Evolutionary conservation across 2,113 vertebrate genomes (phyloP).

Genomic region (Antidorcas marsupialis): DNA sequence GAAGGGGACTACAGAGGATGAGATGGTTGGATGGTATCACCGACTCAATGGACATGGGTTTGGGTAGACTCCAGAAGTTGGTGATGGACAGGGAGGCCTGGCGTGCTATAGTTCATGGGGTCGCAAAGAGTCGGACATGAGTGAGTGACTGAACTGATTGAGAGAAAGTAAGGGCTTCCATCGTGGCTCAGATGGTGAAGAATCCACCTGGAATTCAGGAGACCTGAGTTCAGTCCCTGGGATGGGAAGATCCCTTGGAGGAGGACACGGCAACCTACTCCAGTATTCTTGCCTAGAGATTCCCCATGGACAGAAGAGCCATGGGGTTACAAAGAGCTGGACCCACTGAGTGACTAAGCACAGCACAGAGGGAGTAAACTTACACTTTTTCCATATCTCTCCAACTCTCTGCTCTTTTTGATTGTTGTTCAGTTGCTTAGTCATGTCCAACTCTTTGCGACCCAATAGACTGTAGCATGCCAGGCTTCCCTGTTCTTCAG

Average conservation of each 20-base stretch:
- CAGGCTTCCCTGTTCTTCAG: neutral
- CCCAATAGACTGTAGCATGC: neutral
- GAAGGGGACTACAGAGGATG: neutral
- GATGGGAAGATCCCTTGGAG: neutral
- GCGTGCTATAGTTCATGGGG: accelerated
- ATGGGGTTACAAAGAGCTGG: neutral
- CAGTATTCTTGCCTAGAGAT: neutral
- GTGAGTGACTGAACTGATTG: neutral
- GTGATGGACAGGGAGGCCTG: neutral
- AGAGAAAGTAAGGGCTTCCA: neutral
- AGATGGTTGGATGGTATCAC: neutral
- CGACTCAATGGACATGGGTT: neutral
- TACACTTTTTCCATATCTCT: neutral
- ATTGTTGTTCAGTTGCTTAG: neutral
- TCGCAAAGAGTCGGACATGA: accelerated
- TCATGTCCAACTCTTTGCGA: neutral
- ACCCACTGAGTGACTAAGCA: neutral
- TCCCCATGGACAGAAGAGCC: neutral
- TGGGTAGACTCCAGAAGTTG: neutral
- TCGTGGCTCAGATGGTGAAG: neutral
- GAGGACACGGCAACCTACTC: neutral
- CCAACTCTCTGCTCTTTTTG: neutral
- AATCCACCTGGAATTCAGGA: neutral
- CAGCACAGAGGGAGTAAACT: neutral
- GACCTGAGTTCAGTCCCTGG: neutral